Base-by-base conservation (phyloP, 2,797 vertebrate species). In the Fundulus diaphanus region DNA sequence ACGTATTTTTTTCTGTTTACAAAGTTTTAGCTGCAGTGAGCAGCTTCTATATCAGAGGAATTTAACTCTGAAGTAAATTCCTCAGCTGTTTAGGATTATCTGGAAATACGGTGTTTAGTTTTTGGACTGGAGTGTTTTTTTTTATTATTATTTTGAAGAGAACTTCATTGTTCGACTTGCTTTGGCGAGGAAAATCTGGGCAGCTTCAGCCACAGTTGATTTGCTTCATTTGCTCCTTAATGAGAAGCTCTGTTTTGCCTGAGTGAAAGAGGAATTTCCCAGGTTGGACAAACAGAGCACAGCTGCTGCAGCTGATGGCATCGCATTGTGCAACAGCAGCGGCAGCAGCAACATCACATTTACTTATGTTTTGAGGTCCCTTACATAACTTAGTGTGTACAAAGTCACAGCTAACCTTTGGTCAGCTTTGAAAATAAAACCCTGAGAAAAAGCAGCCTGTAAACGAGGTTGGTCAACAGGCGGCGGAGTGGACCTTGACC, bases 401-500 rank as follows among this genome's bases (percentile, higher is more conserved):
- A 84, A 73, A 90, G 82, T 69, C 70, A 52, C 76, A 77, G 73
- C 79, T 77, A 71, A 85, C 85, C 81, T 79, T 78, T 68, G 74
- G 72, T 69, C 78, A 68, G 82, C 79, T 74, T 85, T 82, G 84
- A 84, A 87, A 84, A 89, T 70, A 57, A 82, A 91, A 90, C 81
- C 87, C 89, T 89, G 91, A 82, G 89, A 88, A 92, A 91, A 90
- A 75, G 69, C 74, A 27, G 79, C n/a, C 74, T 79, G 84, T 87
- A 80, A 83, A 88, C 78, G 85, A 86, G 80, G 69, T 92, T 90
- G 87, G 92, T 87, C 88, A 88, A 89, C 90, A 91, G 83, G 85
- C 79, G 65, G 44, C 1, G 27, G 73, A 85, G 71, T 79, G 89
- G 92, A 94, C 94, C 91, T 91, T 92, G 92, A 93, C 88, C 93